Base-by-base conservation (phyloP, 2,797 vertebrate species). In the Pipistrellus nathusii region DNA sequence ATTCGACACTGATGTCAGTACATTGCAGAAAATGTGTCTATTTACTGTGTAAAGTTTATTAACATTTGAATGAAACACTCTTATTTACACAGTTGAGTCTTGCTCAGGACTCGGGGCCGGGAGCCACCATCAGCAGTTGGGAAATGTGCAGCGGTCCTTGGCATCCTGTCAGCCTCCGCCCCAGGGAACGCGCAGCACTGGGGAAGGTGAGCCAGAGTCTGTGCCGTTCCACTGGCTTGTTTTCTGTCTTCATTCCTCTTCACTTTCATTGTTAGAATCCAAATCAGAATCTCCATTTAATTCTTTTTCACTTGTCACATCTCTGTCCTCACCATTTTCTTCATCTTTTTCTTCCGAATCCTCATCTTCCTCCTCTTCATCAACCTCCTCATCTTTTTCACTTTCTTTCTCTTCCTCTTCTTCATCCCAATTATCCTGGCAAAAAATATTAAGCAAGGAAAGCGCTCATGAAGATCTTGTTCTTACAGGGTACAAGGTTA, bases 261-360 rank as follows among this genome's bases (percentile, higher is more conserved):
- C 99, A 51, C 99, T 99, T 98, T 99, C 99, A 6, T 99, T 99
- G 93, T 98, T 99, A 25, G 98, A 99, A 92, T 99, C 99, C 98
- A 99, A 98, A 96, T 99, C 99, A 66, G 99, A 99, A 95, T 99
- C 99, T 17, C 99, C 99, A 35, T 99, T 99, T 0, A 99, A 97
- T 98, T 99, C 99, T 96, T 99, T 99, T 96, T 99, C 99, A 97
- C 98, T 98, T 93, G 98, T 94, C 97, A 97, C 98, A 10, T 98
- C 98, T 95, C 98, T 97, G 55, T 98, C 98, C 90, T 98, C 98
- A 32, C 97, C 98, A 87, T 95, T 97, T 85, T 98, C 98, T 46
- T 98, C 96, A 41, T 95, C 97, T 25, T 78, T 94, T 44, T 94
- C 96, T 69, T 97, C 97, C 10, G 96, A 97, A 0, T 96, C 96